Evolutionary conservation across 2,113 vertebrate species (phyloP).

Genomic region (Coptodon rendalli): DNA sequence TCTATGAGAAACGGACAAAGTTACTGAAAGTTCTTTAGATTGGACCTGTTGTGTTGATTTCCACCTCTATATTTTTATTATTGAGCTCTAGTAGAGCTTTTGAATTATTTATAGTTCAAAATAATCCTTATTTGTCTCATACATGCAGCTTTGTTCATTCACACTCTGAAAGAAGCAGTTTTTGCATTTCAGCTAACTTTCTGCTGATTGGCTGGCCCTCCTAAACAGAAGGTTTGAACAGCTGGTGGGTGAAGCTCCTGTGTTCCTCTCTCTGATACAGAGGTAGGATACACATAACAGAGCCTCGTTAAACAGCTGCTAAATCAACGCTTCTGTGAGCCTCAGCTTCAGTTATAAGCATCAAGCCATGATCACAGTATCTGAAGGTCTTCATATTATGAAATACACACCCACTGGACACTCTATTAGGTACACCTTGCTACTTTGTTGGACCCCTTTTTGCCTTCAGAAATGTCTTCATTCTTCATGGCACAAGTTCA

Average conservation of each 20-base stretch:
- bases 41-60: fast-evolving
- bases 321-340: neutral
- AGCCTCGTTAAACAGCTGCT: neutral
- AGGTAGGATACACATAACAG: neutral
- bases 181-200: neutral
- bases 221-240: neutral
- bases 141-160: neutral
- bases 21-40: neutral
- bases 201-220: neutral
- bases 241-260: neutral
- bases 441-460: neutral
- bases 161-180: neutral
- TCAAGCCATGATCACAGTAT: neutral
- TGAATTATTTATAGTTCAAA: neutral
- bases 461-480: neutral
- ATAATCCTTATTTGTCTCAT: neutral
- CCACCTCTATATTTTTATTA: neutral
- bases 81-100: neutral
- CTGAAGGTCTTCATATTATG: neutral
- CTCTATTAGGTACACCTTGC: neutral
- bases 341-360: neutral
- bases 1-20: neutral
- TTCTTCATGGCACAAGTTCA: neutral
- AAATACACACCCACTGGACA: neutral
- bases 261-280: neutral